These are phyloP conservation scores for fruit fly (Drosophila melanogaster) DNA, from an alignment of 1,140 invertebrate genomes.

Conservation along the genomic window Release_6_plus_ISO1_MT NC_004354.4:9761501-9762000, in stretches of 20 bases:
- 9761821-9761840: conserved; percentile 15
- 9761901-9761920: conserved; percentile 54
- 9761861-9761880: conserved; percentile 35
- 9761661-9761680: conserved; percentile 44
- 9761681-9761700: conserved; percentile 17
- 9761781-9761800: conserved; percentile 2
- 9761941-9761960: neutral
- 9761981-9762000: conserved; percentile 15
- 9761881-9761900: conserved; percentile 39
- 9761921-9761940: conserved; percentile 55
- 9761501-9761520: conserved; percentile 24
- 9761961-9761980: neutral
- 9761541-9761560: conserved; percentile 41
- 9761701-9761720: conserved; percentile 50
- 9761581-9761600: conserved; percentile 28
- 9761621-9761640: neutral
- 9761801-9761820: conserved; percentile 2
- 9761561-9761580: conserved; percentile 46
- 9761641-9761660: conserved; percentile 1
- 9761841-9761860: conserved; percentile 55
- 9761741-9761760: conserved; percentile 1
- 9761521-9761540: conserved; percentile 29
- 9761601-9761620: conserved; percentile 58
- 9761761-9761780: neutral
- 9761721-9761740: conserved; percentile 24